A percentile compares a stretch with the other conserved stretches of the same genome.
phyloP scores from a whole-genome alignment of 2,113 vertebrate species.

The Excalfactoria chinensis region DNA sequence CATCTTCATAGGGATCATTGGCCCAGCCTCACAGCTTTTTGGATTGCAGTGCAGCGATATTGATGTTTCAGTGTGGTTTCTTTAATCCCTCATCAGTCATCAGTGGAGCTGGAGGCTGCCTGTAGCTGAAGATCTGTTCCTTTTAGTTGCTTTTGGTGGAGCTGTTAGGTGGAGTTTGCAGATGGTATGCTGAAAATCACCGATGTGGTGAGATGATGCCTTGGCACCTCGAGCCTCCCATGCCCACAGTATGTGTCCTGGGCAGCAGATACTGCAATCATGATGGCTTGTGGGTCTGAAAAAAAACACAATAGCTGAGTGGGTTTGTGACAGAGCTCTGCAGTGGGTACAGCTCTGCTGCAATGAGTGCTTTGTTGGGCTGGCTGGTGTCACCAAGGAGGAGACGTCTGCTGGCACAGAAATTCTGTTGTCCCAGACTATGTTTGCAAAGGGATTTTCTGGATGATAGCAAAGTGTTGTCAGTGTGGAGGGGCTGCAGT shows the following conservation, averaged over 20 bases:
- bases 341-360: background rate
- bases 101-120: background rate
- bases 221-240: background rate
- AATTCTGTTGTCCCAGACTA: background rate
- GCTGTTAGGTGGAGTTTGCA: background rate
- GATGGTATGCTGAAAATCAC: accelerated
- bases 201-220: background rate
- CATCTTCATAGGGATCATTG: background rate
- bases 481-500: accelerated
- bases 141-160: background rate
- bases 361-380: background rate
- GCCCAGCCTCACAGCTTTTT: background rate
- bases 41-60: background rate
- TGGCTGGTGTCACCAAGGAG: accelerated
- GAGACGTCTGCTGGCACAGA: background rate
- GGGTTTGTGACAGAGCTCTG: background rate
- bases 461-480: background rate
- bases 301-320: background rate
- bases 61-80: background rate
- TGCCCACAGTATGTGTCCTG: background rate
- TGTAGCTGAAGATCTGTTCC: background rate
- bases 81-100: background rate
- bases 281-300: background rate
- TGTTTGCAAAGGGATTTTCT: background rate
- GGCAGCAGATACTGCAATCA: background rate